Conservation (phyloP, 2,888 invertebrate genomes). For the Trissolcus brochymenae region DNA sequence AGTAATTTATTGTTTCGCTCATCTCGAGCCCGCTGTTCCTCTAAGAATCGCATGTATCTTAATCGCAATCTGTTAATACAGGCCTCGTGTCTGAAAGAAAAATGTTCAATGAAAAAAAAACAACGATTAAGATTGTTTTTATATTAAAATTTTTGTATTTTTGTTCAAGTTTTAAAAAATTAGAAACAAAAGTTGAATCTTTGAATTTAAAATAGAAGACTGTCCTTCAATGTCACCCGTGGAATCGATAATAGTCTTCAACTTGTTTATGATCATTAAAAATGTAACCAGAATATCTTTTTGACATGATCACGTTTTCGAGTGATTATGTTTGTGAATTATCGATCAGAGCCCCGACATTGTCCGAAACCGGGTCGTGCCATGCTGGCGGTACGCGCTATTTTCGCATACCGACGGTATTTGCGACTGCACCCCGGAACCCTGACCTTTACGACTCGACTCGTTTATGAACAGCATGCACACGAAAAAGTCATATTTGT, state of each 20-base stretch:
- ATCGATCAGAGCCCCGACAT: conserved; percentile 46
- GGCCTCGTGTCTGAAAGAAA: conserved; percentile 69
- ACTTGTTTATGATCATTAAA: conserved; percentile 25
- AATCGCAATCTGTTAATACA: conserved; percentile 74
- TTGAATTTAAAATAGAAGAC: no score
- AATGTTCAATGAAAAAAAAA: neutral
- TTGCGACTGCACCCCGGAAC: conserved; percentile 33
- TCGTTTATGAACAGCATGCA: conserved; percentile 1
- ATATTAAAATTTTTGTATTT: neutral
- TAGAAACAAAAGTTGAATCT: no score
- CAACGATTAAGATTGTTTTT: neutral
- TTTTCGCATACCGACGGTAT: conserved; percentile 34
- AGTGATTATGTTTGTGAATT: conserved; percentile 44
- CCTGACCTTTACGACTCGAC: conserved; percentile 51
- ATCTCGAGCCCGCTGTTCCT: conserved; percentile 79
- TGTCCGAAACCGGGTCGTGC: conserved; percentile 54
- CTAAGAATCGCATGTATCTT: conserved; percentile 78
- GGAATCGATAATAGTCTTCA: conserved; percentile 1
- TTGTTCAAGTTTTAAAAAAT: neutral
- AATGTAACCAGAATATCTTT: conserved; percentile 24
- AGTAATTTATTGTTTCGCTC: conserved; percentile 80
- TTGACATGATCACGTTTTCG: conserved; percentile 40
- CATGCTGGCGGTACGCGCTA: conserved; percentile 41
- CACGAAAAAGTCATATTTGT: conserved; percentile 47
- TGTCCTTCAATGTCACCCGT: conserved; percentile 30